A percentile compares a stretch with the other conserved stretches of the same genome.
phyloP scores from a whole-genome alignment of 2,888 invertebrate genomes.

The Drosophila kanekoi region DNA sequence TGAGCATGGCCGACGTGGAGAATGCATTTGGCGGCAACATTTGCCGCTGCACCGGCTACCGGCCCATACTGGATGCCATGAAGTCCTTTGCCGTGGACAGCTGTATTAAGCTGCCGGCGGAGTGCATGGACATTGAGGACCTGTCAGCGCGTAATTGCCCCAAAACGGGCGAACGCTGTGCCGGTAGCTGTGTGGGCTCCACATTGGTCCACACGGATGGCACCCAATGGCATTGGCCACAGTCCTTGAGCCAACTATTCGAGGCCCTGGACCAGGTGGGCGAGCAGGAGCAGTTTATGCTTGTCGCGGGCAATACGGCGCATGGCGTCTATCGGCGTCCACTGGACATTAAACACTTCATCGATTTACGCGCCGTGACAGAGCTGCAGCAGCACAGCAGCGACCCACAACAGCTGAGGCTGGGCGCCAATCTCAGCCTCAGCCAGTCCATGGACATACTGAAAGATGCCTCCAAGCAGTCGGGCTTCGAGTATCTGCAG shows the following conservation, averaged over 20 bases:
- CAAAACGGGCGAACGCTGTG: constrained; percentile 83
- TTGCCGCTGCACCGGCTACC: constrained; percentile 92
- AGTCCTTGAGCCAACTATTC: constrained; percentile 63
- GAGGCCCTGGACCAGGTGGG: constrained; percentile 80
- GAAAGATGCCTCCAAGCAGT: constrained; percentile 74
- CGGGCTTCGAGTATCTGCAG: constrained; percentile 86
- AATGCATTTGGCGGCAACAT: constrained; percentile 92
- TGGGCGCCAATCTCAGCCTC: constrained; percentile 86
- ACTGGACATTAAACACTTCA: constrained; percentile 85
- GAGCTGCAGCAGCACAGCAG: constrained; percentile 86
- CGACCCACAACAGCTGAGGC: constrained; percentile 60
- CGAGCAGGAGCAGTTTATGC: constrained; percentile 86
- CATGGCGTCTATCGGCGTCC: constrained; percentile 87
- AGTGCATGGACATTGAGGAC: constrained; percentile 86
- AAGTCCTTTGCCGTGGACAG: constrained; percentile 90
- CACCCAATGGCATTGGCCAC: constrained; percentile 81
- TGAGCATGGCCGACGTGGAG: constrained; percentile 89
- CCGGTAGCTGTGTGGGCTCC: constrained; percentile 71
- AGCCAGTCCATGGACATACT: constrained; percentile 86
- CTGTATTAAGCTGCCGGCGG: constrained; percentile 83
- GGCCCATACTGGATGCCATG: constrained; percentile 92
- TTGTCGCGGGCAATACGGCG: constrained; percentile 92
- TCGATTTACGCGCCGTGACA: constrained; percentile 88
- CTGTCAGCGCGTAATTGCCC: constrained; percentile 81
- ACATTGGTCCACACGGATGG: constrained; percentile 61